A percentile compares a stretch with the other conserved stretches of the same genome.
Conservation (phyloP, 1,140 invertebrate species). For the Drusus annulatus region DNA sequence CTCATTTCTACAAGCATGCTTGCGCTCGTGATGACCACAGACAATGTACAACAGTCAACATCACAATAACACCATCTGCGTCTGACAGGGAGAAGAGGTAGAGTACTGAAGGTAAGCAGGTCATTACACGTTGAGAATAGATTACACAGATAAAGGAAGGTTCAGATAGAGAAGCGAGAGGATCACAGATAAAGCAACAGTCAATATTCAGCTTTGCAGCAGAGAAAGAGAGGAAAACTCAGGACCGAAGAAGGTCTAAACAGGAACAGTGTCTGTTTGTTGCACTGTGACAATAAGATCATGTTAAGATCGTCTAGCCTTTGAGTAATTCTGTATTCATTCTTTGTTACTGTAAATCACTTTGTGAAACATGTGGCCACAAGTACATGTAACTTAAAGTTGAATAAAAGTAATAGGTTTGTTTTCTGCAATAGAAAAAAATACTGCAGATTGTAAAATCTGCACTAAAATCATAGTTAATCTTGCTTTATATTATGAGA, state of each 20-base stretch:
- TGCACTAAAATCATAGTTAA: too few relatives aligned
- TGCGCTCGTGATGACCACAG: slow-evolving; percentile 27
- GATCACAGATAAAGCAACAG: slow-evolving; percentile 32
- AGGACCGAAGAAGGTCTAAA: background rate
- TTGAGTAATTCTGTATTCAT: too few relatives aligned
- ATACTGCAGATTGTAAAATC: too few relatives aligned
- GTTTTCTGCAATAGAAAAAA: too few relatives aligned
- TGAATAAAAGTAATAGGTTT: too few relatives aligned
- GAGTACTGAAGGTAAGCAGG: background rate
- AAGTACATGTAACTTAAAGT: too few relatives aligned
- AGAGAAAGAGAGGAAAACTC: background rate
- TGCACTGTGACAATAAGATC: slow-evolving; percentile 7
- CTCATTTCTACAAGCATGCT: slow-evolving; percentile 49
- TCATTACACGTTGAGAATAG: slow-evolving; percentile 9
- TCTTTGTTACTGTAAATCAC: too few relatives aligned
- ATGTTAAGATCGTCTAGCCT: too few relatives aligned
- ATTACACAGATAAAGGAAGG: slow-evolving; percentile 6
- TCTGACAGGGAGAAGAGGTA: slow-evolving; percentile 7
- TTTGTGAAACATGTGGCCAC: too few relatives aligned
- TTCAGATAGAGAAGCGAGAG: slow-evolving; percentile 26
- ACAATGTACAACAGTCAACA: slow-evolving; percentile 37
- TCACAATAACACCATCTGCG: slow-evolving; percentile 31
- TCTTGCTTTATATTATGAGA: too few relatives aligned
- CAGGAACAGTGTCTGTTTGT: background rate
- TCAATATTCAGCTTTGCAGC: slow-evolving; percentile 13